A percentile compares a stretch with the other conserved stretches of the same genome.
Conservation (phyloP, 1,140 invertebrate species). For the Drosophila repletoides region DNA sequence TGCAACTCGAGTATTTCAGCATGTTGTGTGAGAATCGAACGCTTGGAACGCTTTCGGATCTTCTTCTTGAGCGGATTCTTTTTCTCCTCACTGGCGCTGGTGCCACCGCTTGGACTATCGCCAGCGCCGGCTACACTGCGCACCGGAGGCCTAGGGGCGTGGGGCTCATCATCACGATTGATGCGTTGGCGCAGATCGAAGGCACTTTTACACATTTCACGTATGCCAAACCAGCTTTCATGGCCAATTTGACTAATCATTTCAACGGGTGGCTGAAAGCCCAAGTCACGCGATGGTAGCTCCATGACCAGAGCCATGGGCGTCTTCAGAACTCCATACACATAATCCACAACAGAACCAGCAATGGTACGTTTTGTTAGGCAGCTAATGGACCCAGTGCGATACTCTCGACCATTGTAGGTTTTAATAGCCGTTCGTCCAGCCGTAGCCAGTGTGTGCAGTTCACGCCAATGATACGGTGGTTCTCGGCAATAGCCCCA, state of each 20-base stretch:
- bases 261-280: conserved; percentile 86
- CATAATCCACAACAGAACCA: conserved; percentile 88
- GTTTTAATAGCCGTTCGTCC: conserved; percentile 83
- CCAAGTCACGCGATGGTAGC: conserved; percentile 84
- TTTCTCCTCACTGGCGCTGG: not conserved
- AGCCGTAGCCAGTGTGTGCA: conserved; percentile 79
- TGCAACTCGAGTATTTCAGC: conserved; percentile 42
- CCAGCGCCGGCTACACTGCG: not conserved
- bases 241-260: conserved; percentile 85
- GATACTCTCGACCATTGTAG: conserved; percentile 83
- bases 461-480: conserved; percentile 59
- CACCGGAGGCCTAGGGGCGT: conserved; percentile 6
- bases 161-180: conserved; percentile 41
- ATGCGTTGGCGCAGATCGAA: conserved; percentile 52
- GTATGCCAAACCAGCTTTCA: conserved; percentile 83
- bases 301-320: conserved; percentile 89
- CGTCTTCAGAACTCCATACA: conserved; percentile 85
- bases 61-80: conserved; percentile 37
- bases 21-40: conserved; percentile 23
- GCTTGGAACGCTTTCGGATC: conserved; percentile 37
- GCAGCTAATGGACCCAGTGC: conserved; percentile 68
- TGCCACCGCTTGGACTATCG: not conserved
- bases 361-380: conserved; percentile 84
- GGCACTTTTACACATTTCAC: conserved; percentile 77
- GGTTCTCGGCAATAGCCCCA: conserved; percentile 84